Percentiles rank a stretch among this genome's conserved stretches.
These are phyloP conservation scores for Neotoxoptera formosana DNA, from an alignment of 1,140 invertebrate genomes.

Conservation along the genomic window DNA sequence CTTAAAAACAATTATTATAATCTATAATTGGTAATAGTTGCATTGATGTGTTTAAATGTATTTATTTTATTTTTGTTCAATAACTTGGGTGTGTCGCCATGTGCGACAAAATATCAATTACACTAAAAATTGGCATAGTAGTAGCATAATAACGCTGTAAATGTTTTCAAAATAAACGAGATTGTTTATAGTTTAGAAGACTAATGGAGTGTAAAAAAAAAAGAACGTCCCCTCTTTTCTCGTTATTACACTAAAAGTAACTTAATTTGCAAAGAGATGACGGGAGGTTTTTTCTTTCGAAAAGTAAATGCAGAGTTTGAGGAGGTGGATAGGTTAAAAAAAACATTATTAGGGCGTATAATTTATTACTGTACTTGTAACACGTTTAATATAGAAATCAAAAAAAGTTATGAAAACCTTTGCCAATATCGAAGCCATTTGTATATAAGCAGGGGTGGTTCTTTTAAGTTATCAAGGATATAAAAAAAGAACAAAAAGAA, in stretches of 20 bases:
- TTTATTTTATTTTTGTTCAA: conserved; percentile 11
- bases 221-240: conserved; percentile 50
- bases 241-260: conserved; percentile 58
- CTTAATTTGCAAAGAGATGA: conserved; percentile 57
- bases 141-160: conserved; percentile 43
- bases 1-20: neutral
- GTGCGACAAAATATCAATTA: conserved; percentile 52
- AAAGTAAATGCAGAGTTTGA: conserved; percentile 39
- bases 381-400: conserved; percentile 58
- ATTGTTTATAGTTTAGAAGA: conserved; percentile 58
- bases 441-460: conserved; percentile 46
- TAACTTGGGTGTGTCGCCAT: conserved; percentile 37
- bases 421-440: conserved; percentile 56
- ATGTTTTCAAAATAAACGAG: conserved; percentile 48
- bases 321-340: conserved; percentile 51
- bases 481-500: conserved; percentile 57
- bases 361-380: conserved; percentile 58
- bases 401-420: conserved; percentile 58
- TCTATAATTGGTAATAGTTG: neutral
- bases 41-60: neutral
- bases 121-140: conserved; percentile 56
- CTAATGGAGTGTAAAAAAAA: conserved; percentile 58
- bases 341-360: conserved; percentile 58
- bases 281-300: conserved; percentile 55
- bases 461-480: conserved; percentile 57